Evolutionary conservation across 2,797 vertebrate species (phyloP).

Genomic region (Hippoglossus hippoglossus): DNA sequence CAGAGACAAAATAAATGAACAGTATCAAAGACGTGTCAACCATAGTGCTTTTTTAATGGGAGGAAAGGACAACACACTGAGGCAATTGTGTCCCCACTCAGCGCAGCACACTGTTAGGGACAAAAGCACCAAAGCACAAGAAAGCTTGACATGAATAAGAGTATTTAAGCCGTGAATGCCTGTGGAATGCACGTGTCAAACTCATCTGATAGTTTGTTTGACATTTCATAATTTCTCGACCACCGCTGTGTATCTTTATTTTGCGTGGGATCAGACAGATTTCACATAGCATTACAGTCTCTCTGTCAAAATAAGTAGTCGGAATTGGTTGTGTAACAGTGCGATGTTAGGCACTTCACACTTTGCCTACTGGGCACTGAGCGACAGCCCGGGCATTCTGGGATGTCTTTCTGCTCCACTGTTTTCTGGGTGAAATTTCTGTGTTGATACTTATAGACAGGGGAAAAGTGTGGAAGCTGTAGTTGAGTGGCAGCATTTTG

Average conservation of each 20-base stretch:
- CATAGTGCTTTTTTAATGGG: conserved; percentile 64
- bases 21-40: conserved; percentile 80
- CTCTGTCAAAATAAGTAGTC: conserved; percentile 54
- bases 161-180: conserved; percentile 28
- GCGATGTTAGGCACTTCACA: conserved; percentile 57
- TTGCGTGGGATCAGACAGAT: conserved; percentile 49
- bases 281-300: conserved; percentile 41
- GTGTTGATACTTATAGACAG: conserved; percentile 71
- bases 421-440: conserved; percentile 71
- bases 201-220: conserved; percentile 42
- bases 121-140: conserved; percentile 36
- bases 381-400: conserved; percentile 45
- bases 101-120: conserved; percentile 40
- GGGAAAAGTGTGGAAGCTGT: conserved; percentile 64
- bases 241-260: conserved; percentile 37
- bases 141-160: conserved; percentile 54
- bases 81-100: conserved; percentile 50
- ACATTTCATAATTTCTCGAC: conserved; percentile 58
- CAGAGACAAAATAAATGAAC: conserved; percentile 78
- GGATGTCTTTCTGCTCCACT: conserved; percentile 61
- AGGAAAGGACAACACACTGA: conserved; percentile 49
- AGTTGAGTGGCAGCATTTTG: conserved; percentile 86
- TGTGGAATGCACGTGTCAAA: conserved; percentile 40
- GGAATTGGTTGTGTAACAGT: conserved; percentile 39
- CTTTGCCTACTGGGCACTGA: conserved; percentile 64